phyloP scores from a whole-genome alignment of 1,140 invertebrate genomes.

The Atta cephalotes region DNA sequence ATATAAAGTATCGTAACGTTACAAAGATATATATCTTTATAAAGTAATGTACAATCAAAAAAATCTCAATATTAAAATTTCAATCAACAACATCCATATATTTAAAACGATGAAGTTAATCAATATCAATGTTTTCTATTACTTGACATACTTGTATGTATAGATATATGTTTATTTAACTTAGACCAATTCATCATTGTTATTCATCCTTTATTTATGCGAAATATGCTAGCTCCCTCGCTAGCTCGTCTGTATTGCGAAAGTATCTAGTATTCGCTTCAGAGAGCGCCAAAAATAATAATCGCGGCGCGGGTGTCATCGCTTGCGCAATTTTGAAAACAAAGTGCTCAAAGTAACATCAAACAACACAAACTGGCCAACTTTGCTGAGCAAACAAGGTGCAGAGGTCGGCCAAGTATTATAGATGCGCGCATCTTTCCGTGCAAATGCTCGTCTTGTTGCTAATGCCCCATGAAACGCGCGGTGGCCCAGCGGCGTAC shows the following conservation, averaged over 20 bases:
- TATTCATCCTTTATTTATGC: neutral
- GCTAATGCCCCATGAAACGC: conserved; percentile 81
- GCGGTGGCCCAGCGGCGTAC: conserved; percentile 69
- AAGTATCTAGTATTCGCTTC: conserved; percentile 12
- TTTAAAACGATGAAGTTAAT: neutral
- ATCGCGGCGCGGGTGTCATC: conserved; percentile 1
- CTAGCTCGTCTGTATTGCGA: neutral
- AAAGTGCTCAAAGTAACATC: conserved; percentile 26
- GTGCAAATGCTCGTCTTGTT: conserved; percentile 73
- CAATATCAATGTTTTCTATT: neutral
- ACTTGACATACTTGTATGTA: neutral
- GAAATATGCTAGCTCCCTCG: neutral
- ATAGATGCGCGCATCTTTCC: conserved; percentile 9
- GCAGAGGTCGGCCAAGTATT: neutral
- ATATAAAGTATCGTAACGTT: no score
- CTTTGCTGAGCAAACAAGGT: conserved; percentile 16
- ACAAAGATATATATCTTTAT: no score
- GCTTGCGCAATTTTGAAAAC: conserved; percentile 41
- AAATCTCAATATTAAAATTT: neutral
- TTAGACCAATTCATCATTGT: neutral
- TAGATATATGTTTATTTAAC: neutral
- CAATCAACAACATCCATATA: neutral
- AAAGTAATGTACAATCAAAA: neutral
- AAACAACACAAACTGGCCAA: conserved; percentile 24
- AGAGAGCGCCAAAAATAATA: conserved; percentile 31